Conservation (phyloP, 2,797 vertebrate genomes). For the Labeo calbasu region DNA sequence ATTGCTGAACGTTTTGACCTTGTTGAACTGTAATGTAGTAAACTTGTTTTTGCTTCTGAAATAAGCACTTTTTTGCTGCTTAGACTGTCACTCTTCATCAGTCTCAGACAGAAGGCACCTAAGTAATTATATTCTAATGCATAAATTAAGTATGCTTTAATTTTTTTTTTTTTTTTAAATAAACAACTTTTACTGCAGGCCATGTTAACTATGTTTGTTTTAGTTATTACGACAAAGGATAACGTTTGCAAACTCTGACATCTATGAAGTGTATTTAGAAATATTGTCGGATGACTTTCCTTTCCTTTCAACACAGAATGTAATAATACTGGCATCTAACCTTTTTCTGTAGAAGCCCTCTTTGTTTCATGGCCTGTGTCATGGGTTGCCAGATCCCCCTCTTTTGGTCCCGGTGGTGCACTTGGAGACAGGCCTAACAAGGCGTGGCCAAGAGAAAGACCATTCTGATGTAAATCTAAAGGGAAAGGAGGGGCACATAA, state of each 20-base stretch:
- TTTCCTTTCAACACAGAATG: neutral
- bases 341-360: conserved; percentile 90
- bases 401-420: conserved; percentile 85
- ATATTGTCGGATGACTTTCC: neutral
- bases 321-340: conserved; percentile 66
- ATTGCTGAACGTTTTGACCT: conserved; percentile 28
- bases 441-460: conserved; percentile 88
- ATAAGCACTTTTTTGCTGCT: conserved; percentile 14
- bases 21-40: conserved; percentile 19
- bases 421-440: conserved; percentile 90
- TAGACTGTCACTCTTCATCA: neutral
- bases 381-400: conserved; percentile 87
- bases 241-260: neutral
- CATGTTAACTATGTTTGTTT: neutral
- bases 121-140: neutral
- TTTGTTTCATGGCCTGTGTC: conserved; percentile 89
- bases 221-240: neutral
- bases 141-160: neutral
- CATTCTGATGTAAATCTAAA: conserved; percentile 89
- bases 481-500: conserved; percentile 1
- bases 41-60: conserved; percentile 15
- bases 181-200: neutral
- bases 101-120: neutral
- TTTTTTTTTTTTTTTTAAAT: neutral
- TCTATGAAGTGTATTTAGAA: neutral